A percentile compares a stretch with the other conserved stretches of the same genome.
Evolutionary conservation across 2,797 vertebrate species (phyloP).

Genomic region (Podarcis siculus): DNA sequence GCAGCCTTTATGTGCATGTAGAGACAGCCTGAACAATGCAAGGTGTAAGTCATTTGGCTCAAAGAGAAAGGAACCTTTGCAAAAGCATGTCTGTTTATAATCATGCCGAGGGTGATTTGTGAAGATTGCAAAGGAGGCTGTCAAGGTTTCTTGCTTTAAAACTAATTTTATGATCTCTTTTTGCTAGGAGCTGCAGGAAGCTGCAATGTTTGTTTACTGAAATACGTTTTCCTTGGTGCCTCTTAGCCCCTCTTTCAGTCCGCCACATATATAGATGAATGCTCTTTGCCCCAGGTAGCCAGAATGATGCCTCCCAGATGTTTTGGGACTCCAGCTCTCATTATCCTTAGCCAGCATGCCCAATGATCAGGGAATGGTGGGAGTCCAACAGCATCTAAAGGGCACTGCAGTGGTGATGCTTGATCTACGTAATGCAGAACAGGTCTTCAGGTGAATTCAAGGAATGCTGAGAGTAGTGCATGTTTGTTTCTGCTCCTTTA

Average conservation of each 20-base stretch:
- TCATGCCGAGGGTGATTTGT: rapidly evolving
- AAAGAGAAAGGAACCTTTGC: neutral
- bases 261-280: neutral
- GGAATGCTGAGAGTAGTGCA: too few relatives aligned
- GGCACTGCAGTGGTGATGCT: too few relatives aligned
- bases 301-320: too few relatives aligned
- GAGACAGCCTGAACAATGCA: slow-evolving; percentile 25
- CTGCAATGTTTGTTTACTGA: neutral
- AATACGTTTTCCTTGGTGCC: neutral
- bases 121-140: slow-evolving; percentile 22
- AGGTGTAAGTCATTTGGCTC: neutral
- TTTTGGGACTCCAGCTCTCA: too few relatives aligned
- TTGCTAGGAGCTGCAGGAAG: neutral
- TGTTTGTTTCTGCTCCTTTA: too few relatives aligned
- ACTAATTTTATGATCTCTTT: slow-evolving; percentile 14
- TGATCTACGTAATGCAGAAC: too few relatives aligned
- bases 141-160: neutral
- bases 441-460: too few relatives aligned
- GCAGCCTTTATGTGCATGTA: neutral
- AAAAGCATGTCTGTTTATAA: slow-evolving; percentile 20
- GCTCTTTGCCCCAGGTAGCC: too few relatives aligned
- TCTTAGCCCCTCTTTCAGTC: neutral
- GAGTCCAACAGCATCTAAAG: too few relatives aligned
- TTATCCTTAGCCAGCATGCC: too few relatives aligned
- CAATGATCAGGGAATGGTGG: too few relatives aligned